Base-by-base conservation (phyloP, 2,888 invertebrate species). In the Deroplatys truncata region DNA sequence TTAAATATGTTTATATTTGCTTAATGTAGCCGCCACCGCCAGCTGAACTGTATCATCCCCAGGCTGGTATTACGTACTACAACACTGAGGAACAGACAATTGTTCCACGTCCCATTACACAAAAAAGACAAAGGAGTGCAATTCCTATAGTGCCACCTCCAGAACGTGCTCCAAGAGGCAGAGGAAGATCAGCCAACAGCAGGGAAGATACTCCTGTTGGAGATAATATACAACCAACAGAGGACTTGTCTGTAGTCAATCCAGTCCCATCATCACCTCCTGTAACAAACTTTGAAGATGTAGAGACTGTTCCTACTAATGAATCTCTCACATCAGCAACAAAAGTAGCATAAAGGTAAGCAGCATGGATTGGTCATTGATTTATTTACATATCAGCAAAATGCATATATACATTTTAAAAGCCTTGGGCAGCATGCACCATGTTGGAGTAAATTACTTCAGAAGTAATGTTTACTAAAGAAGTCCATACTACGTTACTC, bases 101-200 rank as follows among this genome's bases (percentile, higher is more conserved):
- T 13, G 90, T 91, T 86, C 91, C 91, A 28, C 91, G 92, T 29
- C 91, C 91, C 28, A 91, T 91, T 10, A 91, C 92, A 0, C 92
- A 92, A 29, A 91, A 92, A 29, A 89, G 92, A n/a, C 91, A 92
- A 13, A 92, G 92, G 88, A 89, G 92, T 20, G 92, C 92, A 13
- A 92, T 92, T 85, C 92, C 92, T 15, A 92, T 92, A 49, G 92
- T 92, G 25, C 92, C 92, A 49, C 92, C 92, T 3, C 92, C 92
- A 25, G 92, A 92, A 49, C 82, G 88, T 56, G 31, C 56, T 8
- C 89, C 89, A 43, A 43, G 84, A n/a, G 90, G 89, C 13, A 88
- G 89, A 25, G 90, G 90, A 49, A 84, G 88, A 28, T 84, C 84
- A 25, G 56, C 56, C 56, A 72, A 35, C 10, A 87, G 15, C 29